These are phyloP conservation scores for Thera obeliscata DNA, from an alignment of 2,888 invertebrate genomes.

Conservation along the genomic window DNA sequence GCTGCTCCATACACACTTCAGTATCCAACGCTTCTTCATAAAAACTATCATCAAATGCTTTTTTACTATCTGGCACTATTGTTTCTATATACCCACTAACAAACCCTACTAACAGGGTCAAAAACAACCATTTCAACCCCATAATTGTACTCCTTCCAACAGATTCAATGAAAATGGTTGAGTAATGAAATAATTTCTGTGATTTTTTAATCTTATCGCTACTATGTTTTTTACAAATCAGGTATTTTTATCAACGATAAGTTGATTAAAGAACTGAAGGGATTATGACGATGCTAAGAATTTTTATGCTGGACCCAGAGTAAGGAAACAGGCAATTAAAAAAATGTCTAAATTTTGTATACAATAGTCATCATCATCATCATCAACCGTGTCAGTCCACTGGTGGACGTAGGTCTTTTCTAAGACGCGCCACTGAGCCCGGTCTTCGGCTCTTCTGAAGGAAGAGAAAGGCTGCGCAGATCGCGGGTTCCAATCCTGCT, in stretches of 20 bases:
- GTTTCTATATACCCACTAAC: conserved; percentile 42
- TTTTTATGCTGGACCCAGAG: not conserved
- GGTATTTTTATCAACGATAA: conserved; percentile 2
- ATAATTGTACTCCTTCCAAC: conserved; percentile 17
- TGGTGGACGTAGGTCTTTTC: no score
- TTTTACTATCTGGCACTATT: conserved; percentile 44
- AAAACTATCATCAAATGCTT: conserved; percentile 58
- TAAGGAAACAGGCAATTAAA: not conserved
- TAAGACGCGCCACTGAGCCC: no score
- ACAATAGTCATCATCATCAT: no score
- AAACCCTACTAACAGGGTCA: conserved; percentile 27
- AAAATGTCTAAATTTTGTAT: no score
- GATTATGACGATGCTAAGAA: not conserved
- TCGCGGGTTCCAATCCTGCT: no score
- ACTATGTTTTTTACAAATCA: conserved; percentile 11
- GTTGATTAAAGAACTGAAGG: not conserved
- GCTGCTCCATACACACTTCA: conserved; percentile 61
- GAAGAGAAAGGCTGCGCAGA: no score
- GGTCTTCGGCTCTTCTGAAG: no score
- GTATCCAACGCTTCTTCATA: conserved; percentile 63
- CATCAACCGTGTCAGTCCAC: no score
- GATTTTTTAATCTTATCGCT: conserved; percentile 38
- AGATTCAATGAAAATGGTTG: not conserved
- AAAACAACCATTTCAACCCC: conserved; percentile 25
- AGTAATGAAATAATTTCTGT: conserved; percentile 27